phyloP scores from a whole-genome alignment of 2,888 invertebrate species.

The Alsophila aescularia region DNA sequence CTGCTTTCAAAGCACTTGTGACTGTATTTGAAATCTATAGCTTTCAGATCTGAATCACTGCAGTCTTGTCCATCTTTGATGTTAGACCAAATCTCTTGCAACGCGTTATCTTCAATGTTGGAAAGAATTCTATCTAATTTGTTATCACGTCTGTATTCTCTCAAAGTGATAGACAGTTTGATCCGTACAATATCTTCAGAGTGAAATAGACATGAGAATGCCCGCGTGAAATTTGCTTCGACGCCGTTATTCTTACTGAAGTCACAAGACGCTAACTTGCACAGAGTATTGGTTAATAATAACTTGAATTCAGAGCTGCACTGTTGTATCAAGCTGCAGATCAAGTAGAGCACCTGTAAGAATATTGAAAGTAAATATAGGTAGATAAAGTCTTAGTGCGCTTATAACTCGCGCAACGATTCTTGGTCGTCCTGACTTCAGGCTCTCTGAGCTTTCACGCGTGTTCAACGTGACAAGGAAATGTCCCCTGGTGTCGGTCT shows the following conservation, averaged over 20 bases:
- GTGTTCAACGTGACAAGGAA: no score
- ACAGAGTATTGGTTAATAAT: constrained; percentile 54
- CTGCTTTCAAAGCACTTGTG: constrained; percentile 37
- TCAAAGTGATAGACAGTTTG: constrained; percentile 44
- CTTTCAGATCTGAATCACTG: constrained; percentile 1
- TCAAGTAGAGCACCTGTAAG: constrained; percentile 60
- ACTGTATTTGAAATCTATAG: constrained; percentile 23
- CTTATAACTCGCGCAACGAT: no score
- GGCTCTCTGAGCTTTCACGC: no score
- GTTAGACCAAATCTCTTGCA: constrained; percentile 45
- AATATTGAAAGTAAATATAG: background rate
- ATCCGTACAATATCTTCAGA: constrained; percentile 44
- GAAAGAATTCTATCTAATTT: constrained; percentile 45
- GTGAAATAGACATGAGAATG: constrained; percentile 48
- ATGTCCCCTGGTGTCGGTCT: no score
- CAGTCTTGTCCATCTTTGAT: constrained; percentile 32
- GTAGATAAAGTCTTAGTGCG: no score
- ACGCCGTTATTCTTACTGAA: constrained; percentile 44
- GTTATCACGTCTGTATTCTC: constrained; percentile 34
- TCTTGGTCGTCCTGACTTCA: no score
- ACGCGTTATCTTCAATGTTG: constrained; percentile 41
- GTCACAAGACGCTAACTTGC: constrained; percentile 48
- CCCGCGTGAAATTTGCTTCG: constrained; percentile 41
- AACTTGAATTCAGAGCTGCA: constrained; percentile 58
- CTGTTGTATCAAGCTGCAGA: constrained; percentile 51